A percentile compares a stretch with the other conserved stretches of the same genome.
Conservation (phyloP, 1,140 invertebrate species). For the Eulimnadia texana region DNA sequence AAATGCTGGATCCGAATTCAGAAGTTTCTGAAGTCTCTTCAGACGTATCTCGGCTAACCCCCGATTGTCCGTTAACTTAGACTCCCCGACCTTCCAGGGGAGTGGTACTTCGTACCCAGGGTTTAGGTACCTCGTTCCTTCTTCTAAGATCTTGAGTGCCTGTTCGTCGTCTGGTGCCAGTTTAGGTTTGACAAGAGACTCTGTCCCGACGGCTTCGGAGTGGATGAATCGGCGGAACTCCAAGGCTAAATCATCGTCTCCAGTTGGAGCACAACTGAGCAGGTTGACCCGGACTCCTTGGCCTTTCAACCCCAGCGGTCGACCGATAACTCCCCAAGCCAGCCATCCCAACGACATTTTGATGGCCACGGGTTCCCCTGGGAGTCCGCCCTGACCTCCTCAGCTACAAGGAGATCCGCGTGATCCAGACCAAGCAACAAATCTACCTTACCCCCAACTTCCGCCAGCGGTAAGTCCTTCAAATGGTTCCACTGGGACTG, state of each 20-base stretch:
- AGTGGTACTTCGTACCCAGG: slow-evolving; percentile 8
- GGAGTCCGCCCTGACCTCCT: not conserved
- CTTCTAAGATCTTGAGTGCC: slow-evolving; percentile 1
- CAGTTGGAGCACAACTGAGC: not conserved
- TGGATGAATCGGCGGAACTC: not conserved
- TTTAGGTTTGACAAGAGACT: not conserved
- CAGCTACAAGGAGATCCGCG: not conserved
- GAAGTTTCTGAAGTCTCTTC: not conserved
- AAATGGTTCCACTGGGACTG: not conserved
- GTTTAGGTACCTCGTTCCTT: slow-evolving; percentile 7
- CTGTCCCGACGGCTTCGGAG: not conserved
- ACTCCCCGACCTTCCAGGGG: not conserved
- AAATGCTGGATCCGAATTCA: not conserved
- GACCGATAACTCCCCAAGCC: not conserved
- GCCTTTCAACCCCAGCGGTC: not conserved
- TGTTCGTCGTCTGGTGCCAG: not conserved
- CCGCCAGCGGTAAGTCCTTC: slow-evolving; percentile 2
- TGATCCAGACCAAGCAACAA: slow-evolving; percentile 1
- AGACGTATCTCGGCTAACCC: not conserved
- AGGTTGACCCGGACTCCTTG: not conserved
- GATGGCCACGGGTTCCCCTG: not conserved
- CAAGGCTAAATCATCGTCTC: not conserved
- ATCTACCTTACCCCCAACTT: not conserved
- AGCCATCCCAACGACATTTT: not conserved
- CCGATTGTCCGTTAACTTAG: not conserved